Conservation (phyloP, 1,140 invertebrate species). For the Contarinia nasturtii region DNA sequence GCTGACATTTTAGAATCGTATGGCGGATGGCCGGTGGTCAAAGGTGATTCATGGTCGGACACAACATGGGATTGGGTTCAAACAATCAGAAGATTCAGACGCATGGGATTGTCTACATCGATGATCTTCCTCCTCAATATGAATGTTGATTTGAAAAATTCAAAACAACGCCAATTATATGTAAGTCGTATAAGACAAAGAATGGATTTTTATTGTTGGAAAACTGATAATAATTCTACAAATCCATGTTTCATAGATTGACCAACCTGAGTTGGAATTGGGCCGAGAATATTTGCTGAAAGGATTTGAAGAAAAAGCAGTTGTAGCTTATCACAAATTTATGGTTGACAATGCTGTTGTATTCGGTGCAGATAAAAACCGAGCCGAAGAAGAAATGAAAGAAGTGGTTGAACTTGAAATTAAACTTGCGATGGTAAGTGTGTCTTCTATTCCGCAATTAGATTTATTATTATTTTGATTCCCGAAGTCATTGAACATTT, state of each 20-base stretch:
- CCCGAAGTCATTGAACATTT: constrained; percentile 7
- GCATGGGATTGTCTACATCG: constrained; percentile 66
- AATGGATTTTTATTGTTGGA: not conserved
- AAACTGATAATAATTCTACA: not conserved
- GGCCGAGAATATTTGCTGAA: constrained; percentile 78
- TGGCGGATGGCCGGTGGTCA: constrained; percentile 80
- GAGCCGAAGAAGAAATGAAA: constrained; percentile 53
- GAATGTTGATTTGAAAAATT: constrained; percentile 78
- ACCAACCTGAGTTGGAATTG: constrained; percentile 76
- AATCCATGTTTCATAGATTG: constrained; percentile 38
- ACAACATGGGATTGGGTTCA: constrained; percentile 59
- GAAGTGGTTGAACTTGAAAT: constrained; percentile 88
- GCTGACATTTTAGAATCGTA: constrained; percentile 45
- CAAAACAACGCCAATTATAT: constrained; percentile 64
- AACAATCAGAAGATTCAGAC: constrained; percentile 59
- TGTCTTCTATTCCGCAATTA: not conserved
- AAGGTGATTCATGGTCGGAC: constrained; percentile 53
- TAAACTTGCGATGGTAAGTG: constrained; percentile 74
- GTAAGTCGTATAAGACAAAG: constrained; percentile 34
- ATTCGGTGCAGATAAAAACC: constrained; percentile 54
- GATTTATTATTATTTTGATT: not conserved
- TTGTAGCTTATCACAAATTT: constrained; percentile 59
- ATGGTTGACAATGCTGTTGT: constrained; percentile 75
- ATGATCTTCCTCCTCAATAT: constrained; percentile 84
- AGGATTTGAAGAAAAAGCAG: constrained; percentile 57